Conservation (phyloP, 2,113 vertebrate species). For the Planiliza haematocheilus region DNA sequence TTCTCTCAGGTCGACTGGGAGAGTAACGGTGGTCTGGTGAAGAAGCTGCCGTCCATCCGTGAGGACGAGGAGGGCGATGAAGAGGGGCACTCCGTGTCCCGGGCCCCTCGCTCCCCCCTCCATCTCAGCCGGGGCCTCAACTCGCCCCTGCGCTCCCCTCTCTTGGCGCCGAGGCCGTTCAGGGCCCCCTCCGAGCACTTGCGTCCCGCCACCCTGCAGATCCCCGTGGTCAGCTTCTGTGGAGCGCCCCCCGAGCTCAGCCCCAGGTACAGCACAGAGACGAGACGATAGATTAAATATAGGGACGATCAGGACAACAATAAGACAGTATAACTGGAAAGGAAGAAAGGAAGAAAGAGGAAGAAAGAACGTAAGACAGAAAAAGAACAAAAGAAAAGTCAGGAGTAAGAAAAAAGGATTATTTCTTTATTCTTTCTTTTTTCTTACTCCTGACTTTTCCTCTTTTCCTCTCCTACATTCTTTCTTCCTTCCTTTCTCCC, state of each 20-base stretch:
- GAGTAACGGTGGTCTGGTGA: constrained; percentile 85
- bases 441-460: too few species aligned
- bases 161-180: constrained; percentile 81
- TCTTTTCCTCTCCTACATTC: too few species aligned
- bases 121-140: constrained; percentile 77
- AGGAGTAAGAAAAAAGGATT: too few species aligned
- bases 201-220: constrained; percentile 83
- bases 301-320: too few species aligned
- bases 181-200: constrained; percentile 73
- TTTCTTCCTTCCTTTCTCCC: too few species aligned
- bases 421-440: too few species aligned
- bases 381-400: too few species aligned
- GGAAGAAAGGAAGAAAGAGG: too few species aligned
- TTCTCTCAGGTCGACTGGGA: constrained; percentile 82
- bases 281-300: too few species aligned
- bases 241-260: constrained; percentile 81
- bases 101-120: constrained; percentile 78
- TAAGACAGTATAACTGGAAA: too few species aligned
- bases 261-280: constrained; percentile 78
- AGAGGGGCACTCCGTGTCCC: constrained; percentile 74
- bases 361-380: too few species aligned
- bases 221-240: constrained; percentile 84
- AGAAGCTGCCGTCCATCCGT: constrained; percentile 86
- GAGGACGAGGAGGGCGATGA: constrained; percentile 87
- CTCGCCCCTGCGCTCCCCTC: constrained; percentile 85